Conservation (phyloP, 2,797 vertebrate species). For the Florisuga fusca region DNA sequence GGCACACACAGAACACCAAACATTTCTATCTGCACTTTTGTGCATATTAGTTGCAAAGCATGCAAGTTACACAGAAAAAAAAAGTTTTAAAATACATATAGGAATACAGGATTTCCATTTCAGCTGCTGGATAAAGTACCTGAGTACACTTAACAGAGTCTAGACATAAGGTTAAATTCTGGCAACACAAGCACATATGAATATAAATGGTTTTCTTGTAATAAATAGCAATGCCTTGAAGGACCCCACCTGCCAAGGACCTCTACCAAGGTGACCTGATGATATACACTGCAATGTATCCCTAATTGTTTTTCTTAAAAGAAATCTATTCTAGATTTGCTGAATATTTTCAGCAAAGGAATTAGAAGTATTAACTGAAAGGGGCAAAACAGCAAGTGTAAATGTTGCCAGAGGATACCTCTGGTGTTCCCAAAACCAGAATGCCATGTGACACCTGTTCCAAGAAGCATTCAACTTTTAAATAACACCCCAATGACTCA, state of each 20-base stretch:
- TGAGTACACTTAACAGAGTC: neutral
- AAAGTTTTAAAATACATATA: neutral
- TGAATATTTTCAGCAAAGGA: slow-evolving; percentile 23
- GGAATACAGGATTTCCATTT: neutral
- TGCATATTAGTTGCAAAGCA: neutral
- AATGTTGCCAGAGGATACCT: slow-evolving; percentile 61
- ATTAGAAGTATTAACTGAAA: slow-evolving; percentile 1
- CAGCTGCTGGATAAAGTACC: neutral
- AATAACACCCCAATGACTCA: slow-evolving; percentile 76
- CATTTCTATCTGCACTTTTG: neutral
- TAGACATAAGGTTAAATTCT: neutral
- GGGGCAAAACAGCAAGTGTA: slow-evolving; percentile 1
- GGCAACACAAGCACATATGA: neutral
- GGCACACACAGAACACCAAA: neutral
- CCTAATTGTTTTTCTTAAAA: neutral
- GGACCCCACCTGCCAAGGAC: neutral
- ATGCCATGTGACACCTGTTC: slow-evolving; percentile 77
- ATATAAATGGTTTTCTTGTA: neutral
- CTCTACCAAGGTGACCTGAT: neutral
- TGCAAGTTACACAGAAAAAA: neutral
- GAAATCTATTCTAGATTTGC: neutral
- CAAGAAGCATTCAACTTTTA: slow-evolving; percentile 76
- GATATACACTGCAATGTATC: rapidly evolving
- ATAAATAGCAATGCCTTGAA: neutral
- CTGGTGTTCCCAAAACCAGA: slow-evolving; percentile 71